These are phyloP conservation scores for Molossus molossus DNA, from an alignment of 2,797 vertebrate species.

Conservation along the genomic window DNA sequence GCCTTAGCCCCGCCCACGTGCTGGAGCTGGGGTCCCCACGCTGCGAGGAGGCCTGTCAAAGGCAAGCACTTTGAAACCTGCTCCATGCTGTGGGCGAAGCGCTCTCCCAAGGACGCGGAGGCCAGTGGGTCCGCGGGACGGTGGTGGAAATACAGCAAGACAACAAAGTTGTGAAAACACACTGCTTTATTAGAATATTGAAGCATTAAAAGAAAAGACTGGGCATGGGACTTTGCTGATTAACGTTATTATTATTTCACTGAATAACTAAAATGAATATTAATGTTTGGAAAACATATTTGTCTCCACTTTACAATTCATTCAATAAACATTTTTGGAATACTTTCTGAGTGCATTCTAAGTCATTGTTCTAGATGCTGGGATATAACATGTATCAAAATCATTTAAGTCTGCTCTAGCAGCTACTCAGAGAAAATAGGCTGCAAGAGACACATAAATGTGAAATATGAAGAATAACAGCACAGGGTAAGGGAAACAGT, in stretches of 20 bases:
- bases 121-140: not conserved
- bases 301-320: not conserved
- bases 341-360: not conserved
- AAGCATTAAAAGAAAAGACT: conserved; percentile 22
- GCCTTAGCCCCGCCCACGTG: not conserved
- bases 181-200: not conserved
- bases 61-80: not conserved
- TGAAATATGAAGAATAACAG: not conserved
- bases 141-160: not conserved
- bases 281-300: not conserved
- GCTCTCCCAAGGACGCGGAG: not conserved
- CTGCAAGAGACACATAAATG: not conserved
- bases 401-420: not conserved
- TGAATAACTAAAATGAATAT: not conserved
- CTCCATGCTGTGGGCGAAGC: not conserved
- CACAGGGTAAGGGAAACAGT: not conserved
- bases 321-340: not conserved
- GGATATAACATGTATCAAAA: not conserved
- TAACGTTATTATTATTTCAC: not conserved
- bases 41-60: not conserved
- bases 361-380: not conserved
- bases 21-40: not conserved
- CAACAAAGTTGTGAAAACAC: not conserved
- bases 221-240: not conserved
- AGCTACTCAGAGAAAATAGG: not conserved